Percentiles rank a stretch among this genome's conserved stretches.
Conservation (phyloP, 2,113 vertebrate genomes). For the Lota lota region DNA sequence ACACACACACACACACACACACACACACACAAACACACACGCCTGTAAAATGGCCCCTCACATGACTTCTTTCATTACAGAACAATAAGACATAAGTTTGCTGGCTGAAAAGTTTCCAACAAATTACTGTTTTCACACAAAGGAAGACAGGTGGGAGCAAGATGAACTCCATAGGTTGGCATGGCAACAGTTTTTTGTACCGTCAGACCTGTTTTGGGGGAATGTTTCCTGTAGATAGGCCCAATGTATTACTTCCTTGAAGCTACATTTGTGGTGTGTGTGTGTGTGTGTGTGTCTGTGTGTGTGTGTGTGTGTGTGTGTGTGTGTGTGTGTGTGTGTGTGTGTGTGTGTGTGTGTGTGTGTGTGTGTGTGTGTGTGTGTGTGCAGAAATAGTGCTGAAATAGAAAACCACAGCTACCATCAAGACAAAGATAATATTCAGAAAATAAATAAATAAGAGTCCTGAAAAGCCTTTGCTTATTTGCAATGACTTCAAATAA, state of each 20-base stretch:
- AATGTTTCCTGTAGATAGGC: background rate
- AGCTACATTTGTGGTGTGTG: background rate
- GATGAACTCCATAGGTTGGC: background rate
- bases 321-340: conserved; percentile 1
- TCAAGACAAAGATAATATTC: background rate
- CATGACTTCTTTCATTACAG: conserved; percentile 22
- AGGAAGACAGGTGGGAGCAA: background rate
- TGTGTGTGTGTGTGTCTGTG: background rate
- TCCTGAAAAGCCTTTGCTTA: conserved; percentile 40
- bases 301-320: background rate
- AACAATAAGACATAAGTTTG: background rate
- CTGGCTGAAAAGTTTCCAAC: background rate
- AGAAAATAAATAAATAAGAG: conserved; percentile 41
- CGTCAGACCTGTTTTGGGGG: background rate
- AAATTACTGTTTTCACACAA: background rate
- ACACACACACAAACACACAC: too few species aligned
- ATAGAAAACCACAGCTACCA: background rate
- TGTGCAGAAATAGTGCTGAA: background rate
- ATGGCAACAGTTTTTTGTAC: background rate
- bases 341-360: background rate
- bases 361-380: background rate
- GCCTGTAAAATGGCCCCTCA: too few species aligned
- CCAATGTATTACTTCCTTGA: background rate
- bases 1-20: too few species aligned
- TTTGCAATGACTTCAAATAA: conserved; percentile 36